Evolutionary conservation across 2,888 invertebrate species (phyloP), one percentile per base, ranked within the genome.

Genomic region (Trileptium ribeirensis): DNA sequence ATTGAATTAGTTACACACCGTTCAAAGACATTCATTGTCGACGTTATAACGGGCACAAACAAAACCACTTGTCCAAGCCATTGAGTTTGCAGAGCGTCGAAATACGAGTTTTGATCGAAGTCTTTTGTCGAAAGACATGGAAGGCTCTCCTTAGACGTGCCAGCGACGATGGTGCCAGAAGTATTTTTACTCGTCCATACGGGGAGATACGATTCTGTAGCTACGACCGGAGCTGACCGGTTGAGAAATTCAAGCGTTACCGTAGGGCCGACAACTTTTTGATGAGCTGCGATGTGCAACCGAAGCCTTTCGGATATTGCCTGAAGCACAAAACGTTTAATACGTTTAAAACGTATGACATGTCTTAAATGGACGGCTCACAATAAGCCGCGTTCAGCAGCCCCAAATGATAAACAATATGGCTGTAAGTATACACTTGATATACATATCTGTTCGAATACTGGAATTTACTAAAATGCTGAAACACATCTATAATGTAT

Each of bases 41-140:
- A 86, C 0, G 86, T 86, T 31, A 86, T 84, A 2, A 87, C 85
- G 29, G 87, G 87, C 24, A 86, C 85, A 77, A 84, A 85, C 2
- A 88, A 78, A 8, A 88, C 78, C 19, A 31, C 29, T 19, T 67
- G 79, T 2, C 82, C 82, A 29, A 82, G 39, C 1, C 31, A 3
- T 39, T 84, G 83, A 2, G 87, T 84, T 24, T 38, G 78, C 51
- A 88, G 82, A 1, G 67, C 70, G 1, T 83, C 75, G 79, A 86
- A 88, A 82, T 86, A 88, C 2, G 67, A 40, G 1, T 82, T 77
- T 24, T 83, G 74, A 64, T 87, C 84, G 80, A 87, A 87, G n/a
- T 81, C 81, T 29, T 36, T 24, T n/a, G 67, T 24, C 29, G 34
- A 31, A 31, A 8, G 74, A 3, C 38, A 3, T 37, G 77, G 38